Conservation (phyloP, 2,113 vertebrate species). For the Oriolus oriolus region DNA sequence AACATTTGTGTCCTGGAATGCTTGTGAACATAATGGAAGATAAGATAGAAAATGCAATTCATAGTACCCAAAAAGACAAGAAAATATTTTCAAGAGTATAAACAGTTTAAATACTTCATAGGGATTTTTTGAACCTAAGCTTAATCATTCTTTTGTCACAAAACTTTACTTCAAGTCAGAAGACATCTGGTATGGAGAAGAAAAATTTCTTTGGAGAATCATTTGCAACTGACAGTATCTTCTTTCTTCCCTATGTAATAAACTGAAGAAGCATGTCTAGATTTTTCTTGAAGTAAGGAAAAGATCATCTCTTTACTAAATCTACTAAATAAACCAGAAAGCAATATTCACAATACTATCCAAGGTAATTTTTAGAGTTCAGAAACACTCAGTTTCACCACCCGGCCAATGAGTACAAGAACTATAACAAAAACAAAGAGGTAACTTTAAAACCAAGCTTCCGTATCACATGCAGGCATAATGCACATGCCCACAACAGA, state of each 20-base stretch:
- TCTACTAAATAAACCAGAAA: neutral
- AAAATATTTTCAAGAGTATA: neutral
- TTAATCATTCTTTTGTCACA: neutral
- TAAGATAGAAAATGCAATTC: neutral
- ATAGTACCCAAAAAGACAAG: neutral
- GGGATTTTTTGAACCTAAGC: neutral
- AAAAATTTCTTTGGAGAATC: neutral
- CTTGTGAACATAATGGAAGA: neutral
- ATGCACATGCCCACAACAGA: rapidly evolving
- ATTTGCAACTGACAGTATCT: neutral
- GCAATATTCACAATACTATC: neutral
- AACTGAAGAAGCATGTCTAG: neutral
- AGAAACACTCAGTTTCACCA: neutral
- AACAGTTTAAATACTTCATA: neutral
- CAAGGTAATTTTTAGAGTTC: neutral
- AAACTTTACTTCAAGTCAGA: neutral
- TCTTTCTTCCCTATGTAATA: neutral
- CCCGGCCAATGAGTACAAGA: neutral
- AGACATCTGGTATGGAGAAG: neutral
- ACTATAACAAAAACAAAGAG: neutral
- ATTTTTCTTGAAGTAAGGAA: neutral
- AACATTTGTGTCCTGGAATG: neutral
- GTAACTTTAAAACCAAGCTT: neutral
- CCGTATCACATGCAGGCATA: neutral
- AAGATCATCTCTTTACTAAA: neutral